A percentile compares a stretch with the other conserved stretches of the same genome.
phyloP scores from a whole-genome alignment of 2,113 vertebrate genomes.

The Myrmecobius fasciatus region DNA sequence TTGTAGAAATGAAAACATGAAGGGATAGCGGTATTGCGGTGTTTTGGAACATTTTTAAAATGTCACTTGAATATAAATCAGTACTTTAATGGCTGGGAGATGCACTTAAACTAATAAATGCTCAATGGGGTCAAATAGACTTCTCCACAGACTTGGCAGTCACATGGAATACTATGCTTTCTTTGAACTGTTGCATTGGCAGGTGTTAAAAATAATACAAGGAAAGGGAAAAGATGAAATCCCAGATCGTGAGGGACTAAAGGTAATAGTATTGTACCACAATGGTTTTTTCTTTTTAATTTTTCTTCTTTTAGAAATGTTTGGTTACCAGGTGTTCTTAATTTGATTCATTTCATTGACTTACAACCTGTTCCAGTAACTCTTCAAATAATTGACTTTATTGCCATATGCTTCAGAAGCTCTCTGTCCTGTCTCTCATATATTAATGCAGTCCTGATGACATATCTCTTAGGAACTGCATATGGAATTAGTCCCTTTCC shows the following conservation, averaged over 20 bases:
- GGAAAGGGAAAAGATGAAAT: slow-evolving; percentile 44
- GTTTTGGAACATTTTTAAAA: background rate
- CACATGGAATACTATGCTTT: background rate
- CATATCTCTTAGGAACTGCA: background rate
- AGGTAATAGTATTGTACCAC: slow-evolving; percentile 22
- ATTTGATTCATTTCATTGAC: slow-evolving; percentile 75
- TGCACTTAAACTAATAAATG: background rate
- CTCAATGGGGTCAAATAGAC: background rate
- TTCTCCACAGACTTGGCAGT: background rate
- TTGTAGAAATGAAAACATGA: background rate
- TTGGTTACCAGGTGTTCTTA: slow-evolving; percentile 72
- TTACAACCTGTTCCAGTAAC: slow-evolving; percentile 73
- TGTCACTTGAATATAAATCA: background rate
- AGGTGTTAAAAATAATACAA: background rate
- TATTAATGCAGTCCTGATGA: background rate
- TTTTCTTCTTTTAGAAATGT: slow-evolving; percentile 7
- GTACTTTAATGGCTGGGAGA: background rate
- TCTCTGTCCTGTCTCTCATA: slow-evolving; percentile 47
- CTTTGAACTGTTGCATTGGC: background rate
- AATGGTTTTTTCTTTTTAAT: background rate
- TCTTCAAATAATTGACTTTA: slow-evolving; percentile 76
- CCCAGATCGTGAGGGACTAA: slow-evolving; percentile 45
- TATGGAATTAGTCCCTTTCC: background rate
- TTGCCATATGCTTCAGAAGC: slow-evolving; percentile 52
- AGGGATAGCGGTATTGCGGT: background rate